Base-by-base conservation (phyloP, 2,797 vertebrate genomes). In the Tenualosa ilisha region DNA sequence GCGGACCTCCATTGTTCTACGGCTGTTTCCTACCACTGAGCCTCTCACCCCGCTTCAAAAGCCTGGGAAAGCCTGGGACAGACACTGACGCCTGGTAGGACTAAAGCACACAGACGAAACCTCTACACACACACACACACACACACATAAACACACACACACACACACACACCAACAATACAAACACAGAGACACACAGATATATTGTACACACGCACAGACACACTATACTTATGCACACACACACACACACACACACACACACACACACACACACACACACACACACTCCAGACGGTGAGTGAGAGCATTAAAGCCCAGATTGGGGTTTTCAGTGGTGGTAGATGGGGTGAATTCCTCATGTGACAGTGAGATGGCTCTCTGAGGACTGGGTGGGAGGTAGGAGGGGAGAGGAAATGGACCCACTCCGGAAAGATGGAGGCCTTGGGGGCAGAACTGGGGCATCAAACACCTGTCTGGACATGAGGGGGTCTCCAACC, bases 1-100 rank as follows among this genome's bases (percentile, higher is more conserved):
- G 93, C 94, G 94, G 90, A 92, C 91, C 93, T 94, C 93, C 91
- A 94, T 95, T 95, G 94, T 95, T 95, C 93, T 91, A 91, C 92
- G 90, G 92, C 92, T 93, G 92, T 93, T 94, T 95, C 91, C 92
- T 93, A 93, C 90, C 91, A 92, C 92, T 90, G 93, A 91, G 51
- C 93, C 92, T 92, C 92, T 91, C 91, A 91, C 92, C 92, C 91
- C 91, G 82, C 91, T 53, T 92, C 90, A 91, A 88, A 92, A 94
- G 92, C 93, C 91, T 93, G 92, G 93, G 93, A 95, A 93, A 93
- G 92, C 46, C 46, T 4, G 92, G 92, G 92, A 91, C 93, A 93
- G 94, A 93, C 93, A 93, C 93, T 93, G 93, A 93, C 89, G 93
- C 91, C 91, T 86, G 88, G 46, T 7, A 46, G 92, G 92, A 91